Evolutionary conservation across 2,888 invertebrate species (phyloP).

Genomic region (Linnaemya vulpina): DNA sequence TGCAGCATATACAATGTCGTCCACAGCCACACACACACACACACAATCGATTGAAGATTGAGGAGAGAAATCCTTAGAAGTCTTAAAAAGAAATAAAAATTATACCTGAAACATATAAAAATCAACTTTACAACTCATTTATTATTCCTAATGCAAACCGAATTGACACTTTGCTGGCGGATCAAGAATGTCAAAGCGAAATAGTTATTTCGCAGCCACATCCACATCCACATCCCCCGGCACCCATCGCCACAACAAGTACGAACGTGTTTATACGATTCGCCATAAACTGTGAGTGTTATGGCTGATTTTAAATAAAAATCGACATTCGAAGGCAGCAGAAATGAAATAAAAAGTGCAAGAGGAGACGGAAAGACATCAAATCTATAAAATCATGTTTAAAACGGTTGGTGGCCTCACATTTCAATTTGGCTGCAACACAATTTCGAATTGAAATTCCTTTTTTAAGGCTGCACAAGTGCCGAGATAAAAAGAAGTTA

Average conservation of each 20-base stretch:
- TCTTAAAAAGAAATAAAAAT: constrained; percentile 19
- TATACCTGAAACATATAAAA: constrained; percentile 35
- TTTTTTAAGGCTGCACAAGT: constrained; percentile 7
- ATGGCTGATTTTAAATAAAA: constrained; percentile 40
- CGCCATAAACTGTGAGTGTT: constrained; percentile 40
- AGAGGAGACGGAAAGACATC: constrained; percentile 23
- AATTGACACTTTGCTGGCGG: constrained; percentile 71
- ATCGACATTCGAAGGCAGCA: constrained; percentile 26
- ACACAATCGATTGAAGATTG: neutral
- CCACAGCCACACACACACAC: neutral
- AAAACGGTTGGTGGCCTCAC: constrained; percentile 55
- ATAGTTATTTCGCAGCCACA: constrained; percentile 43
- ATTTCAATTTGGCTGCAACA: constrained; percentile 63
- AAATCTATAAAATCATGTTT: constrained; percentile 64
- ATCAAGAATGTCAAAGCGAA: constrained; percentile 68
- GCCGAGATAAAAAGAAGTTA: neutral
- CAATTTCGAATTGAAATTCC: constrained; percentile 57
- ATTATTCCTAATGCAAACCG: constrained; percentile 71
- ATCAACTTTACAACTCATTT: constrained; percentile 66
- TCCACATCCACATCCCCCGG: neutral
- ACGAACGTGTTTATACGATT: constrained; percentile 22
- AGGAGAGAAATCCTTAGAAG: neutral
- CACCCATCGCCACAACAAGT: constrained; percentile 24
- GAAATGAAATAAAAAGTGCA: neutral
- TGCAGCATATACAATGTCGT: neutral